These are phyloP conservation scores for Ptilorrhoa leucosticta DNA, from an alignment of 2,113 vertebrate species.

Conservation along the genomic window DNA sequence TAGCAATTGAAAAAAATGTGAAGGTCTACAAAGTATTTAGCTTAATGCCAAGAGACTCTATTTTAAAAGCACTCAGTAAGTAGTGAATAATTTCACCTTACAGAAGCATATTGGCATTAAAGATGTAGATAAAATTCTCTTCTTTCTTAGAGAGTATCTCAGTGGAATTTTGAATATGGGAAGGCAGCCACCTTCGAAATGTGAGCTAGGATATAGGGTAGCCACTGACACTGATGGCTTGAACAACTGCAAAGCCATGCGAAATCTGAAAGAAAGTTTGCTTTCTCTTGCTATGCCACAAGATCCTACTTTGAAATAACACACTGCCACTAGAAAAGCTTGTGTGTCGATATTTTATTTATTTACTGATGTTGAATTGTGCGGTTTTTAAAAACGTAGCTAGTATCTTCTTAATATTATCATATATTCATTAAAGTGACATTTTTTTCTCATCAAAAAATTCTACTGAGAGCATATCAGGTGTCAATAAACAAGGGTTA, in stretches of 20 bases:
- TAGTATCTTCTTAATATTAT: not conserved
- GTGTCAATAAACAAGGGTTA: not conserved
- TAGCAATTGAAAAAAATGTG: not conserved
- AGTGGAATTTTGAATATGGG: constrained; percentile 31
- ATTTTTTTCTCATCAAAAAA: not conserved
- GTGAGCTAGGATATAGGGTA: constrained; percentile 56
- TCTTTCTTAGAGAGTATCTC: constrained; percentile 30
- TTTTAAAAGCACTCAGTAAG: not conserved
- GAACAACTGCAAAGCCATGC: constrained; percentile 65
- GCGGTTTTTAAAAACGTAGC: not conserved
- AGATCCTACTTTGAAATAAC: not conserved
- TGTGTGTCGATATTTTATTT: not conserved
- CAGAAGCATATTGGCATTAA: not conserved
- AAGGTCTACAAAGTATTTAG: not conserved
- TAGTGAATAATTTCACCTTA: not conserved
- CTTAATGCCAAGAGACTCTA: not conserved
- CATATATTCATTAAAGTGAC: not conserved
- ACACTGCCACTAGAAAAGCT: not conserved
- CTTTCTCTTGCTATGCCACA: not conserved
- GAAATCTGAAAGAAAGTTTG: constrained; percentile 20
- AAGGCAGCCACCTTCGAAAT: constrained; percentile 32
- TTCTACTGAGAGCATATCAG: not conserved
- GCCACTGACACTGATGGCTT: constrained; percentile 59
- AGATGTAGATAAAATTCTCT: not conserved
- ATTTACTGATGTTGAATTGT: not conserved